Conservation (phyloP, 2,888 invertebrate genomes). For the Alloplasta piceator region DNA sequence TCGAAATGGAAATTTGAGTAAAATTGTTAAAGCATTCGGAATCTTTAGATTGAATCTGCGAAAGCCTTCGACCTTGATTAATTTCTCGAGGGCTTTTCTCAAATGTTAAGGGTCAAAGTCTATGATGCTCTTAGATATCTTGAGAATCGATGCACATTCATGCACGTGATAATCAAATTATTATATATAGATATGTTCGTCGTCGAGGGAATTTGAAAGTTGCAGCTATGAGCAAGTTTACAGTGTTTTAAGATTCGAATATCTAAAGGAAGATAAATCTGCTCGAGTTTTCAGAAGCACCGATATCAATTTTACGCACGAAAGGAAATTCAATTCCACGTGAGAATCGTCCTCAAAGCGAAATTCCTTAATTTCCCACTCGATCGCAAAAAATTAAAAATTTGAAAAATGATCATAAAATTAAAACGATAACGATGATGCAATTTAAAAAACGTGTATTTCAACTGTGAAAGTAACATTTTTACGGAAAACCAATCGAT, state of each 20-base stretch:
- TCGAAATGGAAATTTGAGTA: no score
- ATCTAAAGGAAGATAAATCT: conserved; percentile 25
- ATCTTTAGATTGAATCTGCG: conserved; percentile 24
- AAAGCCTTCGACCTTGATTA: conserved; percentile 32
- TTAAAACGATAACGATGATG: no score
- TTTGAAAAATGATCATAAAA: no score
- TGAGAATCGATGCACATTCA: conserved; percentile 23
- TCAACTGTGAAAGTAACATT: no score
- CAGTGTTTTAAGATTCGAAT: conserved; percentile 23
- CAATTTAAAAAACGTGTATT: no score
- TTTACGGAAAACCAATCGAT: no score
- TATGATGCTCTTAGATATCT: not conserved
- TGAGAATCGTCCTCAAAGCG: no score
- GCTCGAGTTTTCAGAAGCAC: conserved; percentile 19
- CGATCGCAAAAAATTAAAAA: no score
- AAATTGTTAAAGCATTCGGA: no score
- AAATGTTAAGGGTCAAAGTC: conserved; percentile 20
- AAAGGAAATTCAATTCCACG: conserved; percentile 6
- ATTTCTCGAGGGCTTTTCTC: conserved; percentile 30
- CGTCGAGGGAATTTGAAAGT: not conserved
- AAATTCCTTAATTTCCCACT: no score
- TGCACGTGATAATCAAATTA: conserved; percentile 15
- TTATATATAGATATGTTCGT: not conserved
- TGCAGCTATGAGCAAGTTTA: conserved; percentile 25
- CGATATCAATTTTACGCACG: conserved; percentile 3